phyloP scores from a whole-genome alignment of 2,888 invertebrate genomes.

The Cataglyphis livida region DNA sequence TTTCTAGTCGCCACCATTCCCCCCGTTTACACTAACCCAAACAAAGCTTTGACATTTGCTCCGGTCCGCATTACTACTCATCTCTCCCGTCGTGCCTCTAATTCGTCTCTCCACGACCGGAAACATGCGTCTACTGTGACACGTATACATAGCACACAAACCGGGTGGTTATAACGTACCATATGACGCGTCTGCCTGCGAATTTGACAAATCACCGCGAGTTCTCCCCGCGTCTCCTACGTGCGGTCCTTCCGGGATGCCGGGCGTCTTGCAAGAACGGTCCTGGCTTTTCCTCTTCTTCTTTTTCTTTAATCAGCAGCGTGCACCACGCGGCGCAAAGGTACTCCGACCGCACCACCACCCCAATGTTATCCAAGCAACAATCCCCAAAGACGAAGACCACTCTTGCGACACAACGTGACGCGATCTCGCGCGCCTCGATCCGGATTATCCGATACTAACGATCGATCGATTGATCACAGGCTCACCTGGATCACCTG shows the following conservation, averaged over 20 bases:
- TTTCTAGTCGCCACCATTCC: constrained; percentile 11
- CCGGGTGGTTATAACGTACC: constrained; percentile 29
- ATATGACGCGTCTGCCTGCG: constrained; percentile 25
- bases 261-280: not conserved
- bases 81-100: not conserved
- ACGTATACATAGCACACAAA: not conserved
- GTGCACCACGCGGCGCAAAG: constrained; percentile 11
- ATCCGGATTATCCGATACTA: not conserved
- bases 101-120: not conserved
- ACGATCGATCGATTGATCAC: constrained; percentile 20
- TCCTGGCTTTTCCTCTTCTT: not conserved
- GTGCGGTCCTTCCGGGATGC: not conserved
- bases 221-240: constrained; percentile 6
- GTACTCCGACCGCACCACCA: constrained; percentile 2
- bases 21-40: constrained; percentile 22
- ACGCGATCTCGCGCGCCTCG: constrained; percentile 6
- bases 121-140: constrained; percentile 7
- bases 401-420: constrained; percentile 16
- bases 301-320: constrained; percentile 9
- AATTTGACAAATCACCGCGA: constrained; percentile 26
- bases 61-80: not conserved
- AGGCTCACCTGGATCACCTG: not conserved
- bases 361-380: constrained; percentile 32
- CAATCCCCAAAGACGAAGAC: not conserved
- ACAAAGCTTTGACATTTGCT: constrained; percentile 28